These are phyloP conservation scores for Cremastobaeus sp. DNA, from an alignment of 2,888 invertebrate species.

Conservation along the genomic window DNA sequence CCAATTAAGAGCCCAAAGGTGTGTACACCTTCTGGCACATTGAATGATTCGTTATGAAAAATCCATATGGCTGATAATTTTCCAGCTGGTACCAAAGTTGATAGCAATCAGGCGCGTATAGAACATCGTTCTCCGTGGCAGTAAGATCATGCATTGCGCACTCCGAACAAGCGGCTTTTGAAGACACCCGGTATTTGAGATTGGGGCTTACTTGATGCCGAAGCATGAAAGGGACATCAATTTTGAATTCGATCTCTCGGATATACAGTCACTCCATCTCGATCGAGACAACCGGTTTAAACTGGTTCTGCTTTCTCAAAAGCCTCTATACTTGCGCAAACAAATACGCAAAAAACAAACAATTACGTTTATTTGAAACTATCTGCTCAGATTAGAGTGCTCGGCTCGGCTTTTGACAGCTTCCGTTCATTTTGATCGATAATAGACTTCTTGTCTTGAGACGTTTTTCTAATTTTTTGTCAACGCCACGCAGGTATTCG, in stretches of 20 bases:
- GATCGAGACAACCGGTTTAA: slow-evolving; percentile 66
- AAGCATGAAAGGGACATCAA: slow-evolving; percentile 70
- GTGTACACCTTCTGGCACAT: not conserved
- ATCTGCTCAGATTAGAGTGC: slow-evolving; percentile 48
- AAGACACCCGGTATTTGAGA: slow-evolving; percentile 59
- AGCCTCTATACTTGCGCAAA: slow-evolving; percentile 38
- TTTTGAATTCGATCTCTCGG: slow-evolving; percentile 72
- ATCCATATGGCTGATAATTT: slow-evolving; percentile 68
- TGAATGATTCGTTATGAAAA: slow-evolving; percentile 33
- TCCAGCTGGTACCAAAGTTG: slow-evolving; percentile 46
- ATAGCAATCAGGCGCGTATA: slow-evolving; percentile 42
- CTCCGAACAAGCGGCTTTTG: slow-evolving; percentile 59
- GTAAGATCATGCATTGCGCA: slow-evolving; percentile 61
- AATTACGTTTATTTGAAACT: slow-evolving; percentile 66
- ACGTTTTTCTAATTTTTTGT: too few species aligned
- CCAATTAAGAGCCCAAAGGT: slow-evolving; percentile 7
- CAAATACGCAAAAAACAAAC: slow-evolving; percentile 41
- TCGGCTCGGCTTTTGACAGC: slow-evolving; percentile 29
- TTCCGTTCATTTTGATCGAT: not conserved
- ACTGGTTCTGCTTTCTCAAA: slow-evolving; percentile 66
- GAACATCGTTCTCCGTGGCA: slow-evolving; percentile 30
- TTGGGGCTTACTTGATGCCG: slow-evolving; percentile 57
- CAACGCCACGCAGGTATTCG: too few species aligned
- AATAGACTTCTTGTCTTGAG: slow-evolving; percentile 8
- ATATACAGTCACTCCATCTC: slow-evolving; percentile 68